Conservation (phyloP, 2,113 vertebrate genomes). For the Empidonax traillii region DNA sequence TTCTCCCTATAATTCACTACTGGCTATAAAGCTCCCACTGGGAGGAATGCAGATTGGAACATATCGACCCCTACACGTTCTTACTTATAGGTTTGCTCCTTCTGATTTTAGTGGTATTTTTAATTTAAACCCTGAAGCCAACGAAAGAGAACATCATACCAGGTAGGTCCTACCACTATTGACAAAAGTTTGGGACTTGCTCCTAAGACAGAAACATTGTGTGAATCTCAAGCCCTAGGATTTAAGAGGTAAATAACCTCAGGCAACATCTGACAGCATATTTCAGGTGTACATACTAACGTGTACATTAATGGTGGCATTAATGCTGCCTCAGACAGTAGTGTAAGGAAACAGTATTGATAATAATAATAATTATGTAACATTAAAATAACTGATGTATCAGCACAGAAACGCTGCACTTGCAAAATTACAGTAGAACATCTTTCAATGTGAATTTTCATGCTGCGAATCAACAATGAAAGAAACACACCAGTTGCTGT, state of each 20-base stretch:
- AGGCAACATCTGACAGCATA: background rate
- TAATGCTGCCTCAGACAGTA: background rate
- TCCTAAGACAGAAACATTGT: background rate
- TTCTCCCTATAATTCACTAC: background rate
- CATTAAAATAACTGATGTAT: slow-evolving; percentile 11
- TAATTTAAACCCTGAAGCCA: background rate
- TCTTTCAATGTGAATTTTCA: background rate
- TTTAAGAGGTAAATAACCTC: background rate
- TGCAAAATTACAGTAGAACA: background rate
- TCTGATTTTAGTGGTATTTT: background rate
- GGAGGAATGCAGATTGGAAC: background rate
- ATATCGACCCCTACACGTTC: background rate
- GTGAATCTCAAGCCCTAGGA: background rate
- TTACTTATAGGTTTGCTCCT: background rate
- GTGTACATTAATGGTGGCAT: background rate
- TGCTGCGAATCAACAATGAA: background rate
- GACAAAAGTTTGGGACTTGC: background rate
- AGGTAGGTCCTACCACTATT: background rate
- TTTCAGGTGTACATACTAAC: background rate
- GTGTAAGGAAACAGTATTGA: background rate
- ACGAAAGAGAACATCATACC: background rate
- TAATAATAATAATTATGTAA: background rate
- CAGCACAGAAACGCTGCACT: background rate
- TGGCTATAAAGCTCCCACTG: background rate
- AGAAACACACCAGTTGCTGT: background rate